Evolutionary conservation across 2,888 invertebrate species (phyloP).

Genomic region (Synergus umbraculus): DNA sequence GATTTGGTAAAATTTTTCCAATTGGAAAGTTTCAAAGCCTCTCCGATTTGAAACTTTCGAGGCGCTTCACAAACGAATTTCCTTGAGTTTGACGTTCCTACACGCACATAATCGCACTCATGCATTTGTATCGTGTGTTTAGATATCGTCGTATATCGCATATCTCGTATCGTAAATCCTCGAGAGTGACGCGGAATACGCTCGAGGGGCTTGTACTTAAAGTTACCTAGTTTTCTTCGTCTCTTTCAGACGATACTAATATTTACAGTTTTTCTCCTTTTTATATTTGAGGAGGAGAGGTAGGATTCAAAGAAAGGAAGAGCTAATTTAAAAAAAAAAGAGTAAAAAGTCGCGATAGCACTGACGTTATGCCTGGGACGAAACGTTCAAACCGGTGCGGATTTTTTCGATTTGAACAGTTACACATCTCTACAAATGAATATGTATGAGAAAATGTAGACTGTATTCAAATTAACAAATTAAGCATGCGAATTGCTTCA

Average conservation of each 20-base stretch:
- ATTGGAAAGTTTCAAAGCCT: conserved; percentile 9
- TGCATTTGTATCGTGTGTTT: conserved; percentile 10
- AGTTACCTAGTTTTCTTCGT: conserved; percentile 36
- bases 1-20: conserved; percentile 1
- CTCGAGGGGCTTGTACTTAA: conserved; percentile 41
- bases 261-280: conserved; percentile 51
- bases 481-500: conserved; percentile 46
- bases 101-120: neutral
- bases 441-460: conserved; percentile 42
- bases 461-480: conserved; percentile 48
- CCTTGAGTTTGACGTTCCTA: conserved; percentile 1
- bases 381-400: too few relatives aligned
- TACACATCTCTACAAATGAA: conserved; percentile 42
- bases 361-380: too few relatives aligned
- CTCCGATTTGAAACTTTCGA: conserved; percentile 23
- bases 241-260: conserved; percentile 46
- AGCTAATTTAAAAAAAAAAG: conserved; percentile 28
- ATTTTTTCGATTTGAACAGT: too few relatives aligned
- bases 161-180: conserved; percentile 40
- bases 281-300: conserved; percentile 44
- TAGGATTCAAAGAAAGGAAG: conserved; percentile 44
- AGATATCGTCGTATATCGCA: conserved; percentile 23
- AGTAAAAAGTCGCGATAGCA: neutral
- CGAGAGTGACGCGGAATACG: conserved; percentile 30
- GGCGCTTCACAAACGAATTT: conserved; percentile 6